Conservation (phyloP, 30 jellyfish, hydroid and myxozoan species). For the Chironex yamaguchii region DNA sequence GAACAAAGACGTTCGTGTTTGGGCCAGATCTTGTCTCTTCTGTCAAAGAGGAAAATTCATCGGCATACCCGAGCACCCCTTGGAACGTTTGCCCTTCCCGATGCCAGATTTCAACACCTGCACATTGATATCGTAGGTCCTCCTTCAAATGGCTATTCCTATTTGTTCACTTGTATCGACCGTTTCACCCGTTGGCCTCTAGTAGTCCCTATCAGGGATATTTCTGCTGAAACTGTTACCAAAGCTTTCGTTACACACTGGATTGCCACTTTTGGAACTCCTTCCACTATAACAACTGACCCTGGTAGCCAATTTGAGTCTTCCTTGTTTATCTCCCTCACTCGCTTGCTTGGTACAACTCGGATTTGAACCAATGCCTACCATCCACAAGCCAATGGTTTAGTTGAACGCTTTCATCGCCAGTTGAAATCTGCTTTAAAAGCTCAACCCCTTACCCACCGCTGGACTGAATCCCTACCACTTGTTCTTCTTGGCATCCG, state of each 20-base stretch:
- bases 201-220: constrained; percentile 41
- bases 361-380: constrained; percentile 36
- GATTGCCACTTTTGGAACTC: constrained; percentile 58
- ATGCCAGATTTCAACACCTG: constrained; percentile 32
- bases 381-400: constrained; percentile 64
- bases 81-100: constrained; percentile 37
- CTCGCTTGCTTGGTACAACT: constrained; percentile 4
- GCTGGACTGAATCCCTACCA: constrained; percentile 50
- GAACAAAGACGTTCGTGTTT: constrained; percentile 53
- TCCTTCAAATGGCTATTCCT: constrained; percentile 13
- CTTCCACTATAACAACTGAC: constrained; percentile 30
- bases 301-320: constrained; percentile 67
- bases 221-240: constrained; percentile 46
- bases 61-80: constrained; percentile 34
- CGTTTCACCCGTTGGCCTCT: constrained; percentile 76
- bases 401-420: constrained; percentile 62
- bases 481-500: constrained; percentile 48
- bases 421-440: constrained; percentile 11
- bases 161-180: constrained; percentile 52
- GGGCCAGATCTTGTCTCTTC: constrained; percentile 36
- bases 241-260: constrained; percentile 27
- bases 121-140: constrained; percentile 72
- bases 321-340: not conserved
- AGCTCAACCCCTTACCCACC: constrained; percentile 16
- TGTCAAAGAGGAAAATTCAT: constrained; percentile 45